Evolutionary conservation across 2,113 vertebrate genomes (phyloP).

Genomic region (Formicarius rufipectus): DNA sequence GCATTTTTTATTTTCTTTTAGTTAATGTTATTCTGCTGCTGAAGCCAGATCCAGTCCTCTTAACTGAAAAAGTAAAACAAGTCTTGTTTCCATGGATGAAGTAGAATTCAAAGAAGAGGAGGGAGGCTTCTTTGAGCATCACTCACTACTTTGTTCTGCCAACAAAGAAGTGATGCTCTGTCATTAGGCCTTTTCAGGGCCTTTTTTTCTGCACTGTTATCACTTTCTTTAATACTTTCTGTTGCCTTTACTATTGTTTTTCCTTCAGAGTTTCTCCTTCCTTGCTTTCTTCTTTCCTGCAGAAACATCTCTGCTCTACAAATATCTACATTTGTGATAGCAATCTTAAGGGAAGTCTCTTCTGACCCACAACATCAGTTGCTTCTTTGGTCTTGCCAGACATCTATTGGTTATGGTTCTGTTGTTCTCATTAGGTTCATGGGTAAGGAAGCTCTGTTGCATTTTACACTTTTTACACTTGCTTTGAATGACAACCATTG

Average conservation of each 20-base stretch:
- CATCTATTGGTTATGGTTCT: background rate
- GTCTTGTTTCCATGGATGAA: background rate
- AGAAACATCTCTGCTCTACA: background rate
- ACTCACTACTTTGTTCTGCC: background rate
- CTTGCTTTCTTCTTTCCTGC: background rate
- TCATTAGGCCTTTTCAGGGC: background rate
- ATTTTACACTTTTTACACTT: background rate
- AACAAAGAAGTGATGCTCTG: background rate
- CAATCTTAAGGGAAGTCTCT: background rate
- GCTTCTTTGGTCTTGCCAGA: background rate
- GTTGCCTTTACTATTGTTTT: background rate
- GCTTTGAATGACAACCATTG: background rate
- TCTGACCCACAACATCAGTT: background rate
- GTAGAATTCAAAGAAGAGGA: background rate
- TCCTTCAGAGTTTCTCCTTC: background rate
- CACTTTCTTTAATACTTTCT: background rate
- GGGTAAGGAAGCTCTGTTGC: background rate
- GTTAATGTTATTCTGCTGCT: background rate
- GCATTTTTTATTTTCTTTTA: background rate
- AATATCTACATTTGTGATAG: background rate
- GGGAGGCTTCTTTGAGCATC: background rate
- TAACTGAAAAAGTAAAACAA: background rate
- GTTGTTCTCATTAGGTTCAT: background rate
- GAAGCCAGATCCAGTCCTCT: background rate
- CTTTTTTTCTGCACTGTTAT: background rate